Conservation (phyloP, 1,140 invertebrate species). For the Charaxes varanes region DNA sequence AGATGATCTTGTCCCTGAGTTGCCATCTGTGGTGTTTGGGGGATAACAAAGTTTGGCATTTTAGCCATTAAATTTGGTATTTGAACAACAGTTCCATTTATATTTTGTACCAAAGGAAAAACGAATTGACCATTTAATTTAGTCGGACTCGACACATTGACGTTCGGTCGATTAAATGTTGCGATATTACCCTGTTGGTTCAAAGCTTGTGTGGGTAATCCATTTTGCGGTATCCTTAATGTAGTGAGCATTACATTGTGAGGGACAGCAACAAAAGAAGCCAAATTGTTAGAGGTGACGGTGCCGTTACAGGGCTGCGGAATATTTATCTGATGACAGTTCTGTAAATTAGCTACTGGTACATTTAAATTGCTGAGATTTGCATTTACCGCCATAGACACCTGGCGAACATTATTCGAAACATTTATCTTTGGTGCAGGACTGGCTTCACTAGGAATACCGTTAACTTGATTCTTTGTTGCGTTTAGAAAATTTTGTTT, state of each 20-base stretch:
- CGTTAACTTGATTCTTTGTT: slow-evolving; percentile 28
- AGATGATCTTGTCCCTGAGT: slow-evolving; percentile 54
- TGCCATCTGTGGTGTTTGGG: slow-evolving; percentile 47
- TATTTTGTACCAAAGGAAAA: slow-evolving; percentile 67
- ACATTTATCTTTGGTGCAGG: slow-evolving; percentile 54
- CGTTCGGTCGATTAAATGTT: slow-evolving; percentile 54
- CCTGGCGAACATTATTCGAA: slow-evolving; percentile 56
- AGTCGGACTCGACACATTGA: slow-evolving; percentile 64
- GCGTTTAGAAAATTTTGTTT: slow-evolving; percentile 59
- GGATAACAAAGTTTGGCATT: slow-evolving; percentile 66
- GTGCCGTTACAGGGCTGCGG: slow-evolving; percentile 52
- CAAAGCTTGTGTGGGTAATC: slow-evolving; percentile 47
- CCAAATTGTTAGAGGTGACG: slow-evolving; percentile 50
- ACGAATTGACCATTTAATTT: slow-evolving; percentile 69
- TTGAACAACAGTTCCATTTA: slow-evolving; percentile 68
- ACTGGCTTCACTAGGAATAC: slow-evolving; percentile 38
- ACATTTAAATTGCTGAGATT: slow-evolving; percentile 51
- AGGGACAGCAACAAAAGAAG: slow-evolving; percentile 58
- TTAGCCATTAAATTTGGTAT: slow-evolving; percentile 71
- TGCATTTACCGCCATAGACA: slow-evolving; percentile 57
- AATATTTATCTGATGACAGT: slow-evolving; percentile 59
- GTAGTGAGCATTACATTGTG: slow-evolving; percentile 72
- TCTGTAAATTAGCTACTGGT: slow-evolving; percentile 56
- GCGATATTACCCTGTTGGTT: slow-evolving; percentile 50
- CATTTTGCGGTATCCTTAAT: slow-evolving; percentile 70